Evolutionary conservation across 37 sponge, comb jelly and placozoan genomes (phyloP), one percentile per base, ranked within the genome.

Genomic region (Halisarca cf. caerulea): DNA sequence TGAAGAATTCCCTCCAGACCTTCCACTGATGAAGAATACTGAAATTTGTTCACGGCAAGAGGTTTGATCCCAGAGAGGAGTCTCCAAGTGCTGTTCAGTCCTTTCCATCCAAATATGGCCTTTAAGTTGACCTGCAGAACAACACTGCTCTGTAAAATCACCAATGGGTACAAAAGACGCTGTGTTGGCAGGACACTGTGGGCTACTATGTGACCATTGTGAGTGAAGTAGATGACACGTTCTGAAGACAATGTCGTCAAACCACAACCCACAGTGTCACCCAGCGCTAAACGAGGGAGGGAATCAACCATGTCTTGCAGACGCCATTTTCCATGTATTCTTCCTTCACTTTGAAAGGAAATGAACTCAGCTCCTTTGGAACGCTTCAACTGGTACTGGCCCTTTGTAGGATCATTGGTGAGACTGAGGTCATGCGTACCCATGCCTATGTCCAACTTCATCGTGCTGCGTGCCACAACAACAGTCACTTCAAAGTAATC

Each of bases 211-310:
- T 84, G 70, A 20, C 38, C 15, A 7, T 81, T 74, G 20, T 44
- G 23, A 27, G 44, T 79, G 35, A 91, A 83, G 20, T 33, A 33
- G 34, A 34, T 4, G 7, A 28, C 20, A 15, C 32, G 24, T 0
- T 54, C 55, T 25, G 32, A 30, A 0, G 54, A 51, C 0, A 5
- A 33, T 24, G 18, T 23, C 55, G 41, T 24, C 18, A 89, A 37
- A 42, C 93, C 93, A 84, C 93, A 93, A 54, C 93, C 93, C 61
- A 93, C 71, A 6, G 80, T 81, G 35, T 93, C 79, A 40, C 93
- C 93, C 17, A 58, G 17, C 33, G 35, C 35, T 18, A 68, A 27
- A 2, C 35, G 30, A 3, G 69, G 35, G 7, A 68, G 7, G 17
- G 11, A 18, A 11, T 11, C 51, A 11, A 11, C 51, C 32, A 66